Conservation (phyloP, 2,888 invertebrate species). For the Nymphalis c-album region DNA sequence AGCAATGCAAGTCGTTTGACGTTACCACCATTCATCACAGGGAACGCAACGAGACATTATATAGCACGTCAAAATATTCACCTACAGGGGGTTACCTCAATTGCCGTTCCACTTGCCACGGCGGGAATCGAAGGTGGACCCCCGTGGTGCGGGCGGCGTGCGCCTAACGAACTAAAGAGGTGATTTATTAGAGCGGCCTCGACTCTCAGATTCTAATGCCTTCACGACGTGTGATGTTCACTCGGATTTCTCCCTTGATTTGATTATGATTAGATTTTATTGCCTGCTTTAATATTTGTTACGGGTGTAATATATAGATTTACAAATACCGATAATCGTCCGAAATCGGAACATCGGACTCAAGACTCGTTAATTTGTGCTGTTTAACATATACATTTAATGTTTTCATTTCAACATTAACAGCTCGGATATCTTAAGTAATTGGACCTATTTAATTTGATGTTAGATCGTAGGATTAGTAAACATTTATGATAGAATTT, state of each 20-base stretch:
- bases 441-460: conserved; percentile 24
- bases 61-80: conserved; percentile 75
- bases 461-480: conserved; percentile 23
- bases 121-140: conserved; percentile 72
- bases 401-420: conserved; percentile 21
- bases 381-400: conserved; percentile 17
- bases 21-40: conserved; percentile 60
- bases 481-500: conserved; percentile 51
- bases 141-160: conserved; percentile 69
- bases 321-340: conserved; percentile 4
- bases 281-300: conserved; percentile 31
- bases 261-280: conserved; percentile 48
- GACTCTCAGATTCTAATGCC: conserved; percentile 71
- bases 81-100: conserved; percentile 71
- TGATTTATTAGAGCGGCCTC: conserved; percentile 66
- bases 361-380: conserved; percentile 24
- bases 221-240: conserved; percentile 72
- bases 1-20: conserved; percentile 26
- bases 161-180: conserved; percentile 76
- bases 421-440: conserved; percentile 11
- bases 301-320: conserved; percentile 7
- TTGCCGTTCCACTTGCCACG: conserved; percentile 69
- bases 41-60: conserved; percentile 52
- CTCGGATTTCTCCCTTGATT: conserved; percentile 52
- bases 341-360: conserved; percentile 1